Evolutionary conservation across 2,113 vertebrate genomes (phyloP).

Genomic region (Chamaea fasciata): DNA sequence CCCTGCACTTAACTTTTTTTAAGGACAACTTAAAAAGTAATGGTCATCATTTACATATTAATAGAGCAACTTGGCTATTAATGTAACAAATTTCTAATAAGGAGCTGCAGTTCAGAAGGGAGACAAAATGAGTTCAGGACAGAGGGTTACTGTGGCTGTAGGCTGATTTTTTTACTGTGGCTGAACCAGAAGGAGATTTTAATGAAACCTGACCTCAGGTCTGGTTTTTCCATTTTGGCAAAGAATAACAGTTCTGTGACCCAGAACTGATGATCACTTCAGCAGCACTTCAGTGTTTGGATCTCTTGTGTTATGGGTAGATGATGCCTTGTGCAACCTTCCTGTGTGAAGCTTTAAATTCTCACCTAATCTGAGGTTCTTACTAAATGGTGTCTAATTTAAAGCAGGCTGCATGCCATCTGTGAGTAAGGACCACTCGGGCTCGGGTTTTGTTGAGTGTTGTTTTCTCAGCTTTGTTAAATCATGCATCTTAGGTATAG

Average conservation of each 20-base stretch:
- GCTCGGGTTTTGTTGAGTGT: not conserved
- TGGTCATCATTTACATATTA: not conserved
- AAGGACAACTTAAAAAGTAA: not conserved
- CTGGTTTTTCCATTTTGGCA: not conserved
- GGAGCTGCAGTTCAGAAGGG: not conserved
- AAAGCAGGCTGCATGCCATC: not conserved
- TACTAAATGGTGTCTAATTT: not conserved
- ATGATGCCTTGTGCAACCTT: not conserved
- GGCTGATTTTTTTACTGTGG: not conserved
- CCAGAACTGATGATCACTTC: not conserved
- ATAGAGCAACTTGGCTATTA: not conserved
- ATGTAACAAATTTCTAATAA: not conserved
- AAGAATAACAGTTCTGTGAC: not conserved
- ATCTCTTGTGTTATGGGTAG: rapidly evolving
- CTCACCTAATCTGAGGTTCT: not conserved
- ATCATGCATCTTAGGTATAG: not conserved
- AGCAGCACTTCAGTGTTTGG: not conserved
- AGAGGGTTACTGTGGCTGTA: not conserved
- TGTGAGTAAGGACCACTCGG: not conserved
- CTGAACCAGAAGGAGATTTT: not conserved
- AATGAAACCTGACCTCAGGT: not conserved
- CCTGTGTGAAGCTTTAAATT: not conserved
- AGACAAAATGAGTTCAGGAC: not conserved
- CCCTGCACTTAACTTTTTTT: not conserved
- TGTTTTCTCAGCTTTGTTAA: not conserved